Percentiles rank a stretch among this genome's conserved stretches.
phyloP scores from a whole-genome alignment of 2,797 vertebrate genomes.

The Chaunax sp. region DNA sequence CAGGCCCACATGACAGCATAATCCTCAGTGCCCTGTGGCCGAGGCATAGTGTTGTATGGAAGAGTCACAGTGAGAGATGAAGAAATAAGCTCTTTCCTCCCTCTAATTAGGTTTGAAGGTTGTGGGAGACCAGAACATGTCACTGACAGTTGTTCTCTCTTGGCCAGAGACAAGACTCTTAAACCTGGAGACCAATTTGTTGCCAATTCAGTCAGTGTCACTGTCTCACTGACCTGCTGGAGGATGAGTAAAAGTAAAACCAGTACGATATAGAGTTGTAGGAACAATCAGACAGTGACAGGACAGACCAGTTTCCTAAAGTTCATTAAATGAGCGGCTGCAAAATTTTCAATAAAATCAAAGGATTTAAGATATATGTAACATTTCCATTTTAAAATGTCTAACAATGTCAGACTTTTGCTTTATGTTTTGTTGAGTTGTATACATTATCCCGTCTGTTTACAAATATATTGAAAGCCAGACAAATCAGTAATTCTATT shows the following conservation, averaged over 20 bases:
- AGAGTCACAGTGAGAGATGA: constrained; percentile 52
- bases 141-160: constrained; percentile 67
- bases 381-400: too few relatives aligned
- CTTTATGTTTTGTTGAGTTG: too few relatives aligned
- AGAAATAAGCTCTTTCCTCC: constrained; percentile 53
- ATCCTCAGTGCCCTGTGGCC: constrained; percentile 53
- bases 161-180: constrained; percentile 56
- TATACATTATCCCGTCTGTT: too few relatives aligned
- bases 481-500: too few relatives aligned
- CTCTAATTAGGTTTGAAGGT: constrained; percentile 75
- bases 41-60: constrained; percentile 48
- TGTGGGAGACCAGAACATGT: constrained; percentile 64
- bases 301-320: constrained; percentile 3
- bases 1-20: constrained; percentile 54
- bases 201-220: constrained; percentile 56
- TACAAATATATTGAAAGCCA: too few relatives aligned
- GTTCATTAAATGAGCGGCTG: constrained; percentile 18
- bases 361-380: neutral
- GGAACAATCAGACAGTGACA: constrained; percentile 3
- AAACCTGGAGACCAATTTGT: constrained; percentile 70
- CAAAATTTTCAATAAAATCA: constrained; percentile 5
- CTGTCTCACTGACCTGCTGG: constrained; percentile 40
- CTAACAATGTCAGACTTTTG: too few relatives aligned
- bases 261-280: neutral
- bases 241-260: constrained; percentile 7